Base-by-base conservation (phyloP, 2,888 invertebrate species). In the Aphrophora alni region DNA sequence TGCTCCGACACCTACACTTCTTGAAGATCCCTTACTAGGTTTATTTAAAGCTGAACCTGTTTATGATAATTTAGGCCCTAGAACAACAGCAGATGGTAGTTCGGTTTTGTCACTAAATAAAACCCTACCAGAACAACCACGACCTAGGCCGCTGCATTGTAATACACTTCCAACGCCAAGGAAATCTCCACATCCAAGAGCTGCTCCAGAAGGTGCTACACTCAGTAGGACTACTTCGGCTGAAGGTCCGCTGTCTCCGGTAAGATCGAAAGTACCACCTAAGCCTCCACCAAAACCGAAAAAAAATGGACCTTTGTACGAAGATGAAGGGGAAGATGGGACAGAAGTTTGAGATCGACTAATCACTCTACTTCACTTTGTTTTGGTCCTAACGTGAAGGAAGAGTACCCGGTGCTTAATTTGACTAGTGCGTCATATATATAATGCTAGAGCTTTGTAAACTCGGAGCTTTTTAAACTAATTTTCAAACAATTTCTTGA, bases 321-420 rank as follows among this genome's bases (percentile, higher is more conserved):
- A 96, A 87, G 96, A 96, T 87, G 96, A 96, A 89, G 95, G 95
- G 33, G 96, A 96, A 87, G 95, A 96, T 85, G 96, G 96, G 84
- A 96, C 96, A 85, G 96, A 96, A 90, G 96, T 96, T 72, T 81
- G 81, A 81, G 81, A 59, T 21, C 26, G 73, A 72, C 72, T 78
- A 8, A 12, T 71, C 28, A 27, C 51, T 51, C 71, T 71, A 26
- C 27, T 71, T 59, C 59, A 21, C 5, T 59, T 59, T 10, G 10
- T 1, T n/a, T 21, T 59, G 21, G 21, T 59, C 21, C 21, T 59
- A 59, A 59, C 21, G 21, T 59, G 59, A 59, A 59, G 21, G 21
- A 59, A 59, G 59, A 59, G 59, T 59, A 59, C n/a, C 21, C 21
- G 59, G 21, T 59, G 59, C 59, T 59, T 59, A 59, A 5, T 44